These are phyloP conservation scores for Bubalus kerabau DNA, from an alignment of 2,113 vertebrate species.

Conservation along the genomic window DNA sequence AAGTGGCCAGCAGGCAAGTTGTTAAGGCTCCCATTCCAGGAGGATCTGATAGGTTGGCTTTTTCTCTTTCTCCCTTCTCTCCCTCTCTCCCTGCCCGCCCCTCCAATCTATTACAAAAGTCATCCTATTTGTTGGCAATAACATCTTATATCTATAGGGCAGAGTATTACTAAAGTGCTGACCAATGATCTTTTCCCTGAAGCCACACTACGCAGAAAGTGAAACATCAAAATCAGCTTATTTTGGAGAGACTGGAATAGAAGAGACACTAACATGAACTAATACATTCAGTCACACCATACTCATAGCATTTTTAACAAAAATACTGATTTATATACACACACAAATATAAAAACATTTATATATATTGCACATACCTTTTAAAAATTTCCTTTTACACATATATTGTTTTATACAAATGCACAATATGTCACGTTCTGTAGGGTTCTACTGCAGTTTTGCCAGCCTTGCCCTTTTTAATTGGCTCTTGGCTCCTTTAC, in stretches of 20 bases:
- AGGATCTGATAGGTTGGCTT: not conserved
- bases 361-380: not conserved
- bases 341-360: not conserved
- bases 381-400: not conserved
- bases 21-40: not conserved
- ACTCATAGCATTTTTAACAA: not conserved
- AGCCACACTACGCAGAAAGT: not conserved
- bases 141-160: not conserved
- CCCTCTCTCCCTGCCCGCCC: not conserved
- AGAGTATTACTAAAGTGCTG: not conserved
- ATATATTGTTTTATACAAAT: not conserved
- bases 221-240: conserved; percentile 1
- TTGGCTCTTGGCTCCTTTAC: not conserved
- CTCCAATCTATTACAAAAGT: not conserved
- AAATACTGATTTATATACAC: not conserved
- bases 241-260: not conserved
- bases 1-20: not conserved
- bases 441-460: not conserved
- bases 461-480: not conserved
- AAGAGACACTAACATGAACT: not conserved
- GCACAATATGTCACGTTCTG: not conserved
- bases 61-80: not conserved
- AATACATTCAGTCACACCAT: not conserved
- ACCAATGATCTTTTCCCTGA: not conserved
- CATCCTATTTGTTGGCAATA: conserved; percentile 1